Evolutionary conservation across 2,113 vertebrate genomes (phyloP).

Genomic region (Chamaea fasciata): DNA sequence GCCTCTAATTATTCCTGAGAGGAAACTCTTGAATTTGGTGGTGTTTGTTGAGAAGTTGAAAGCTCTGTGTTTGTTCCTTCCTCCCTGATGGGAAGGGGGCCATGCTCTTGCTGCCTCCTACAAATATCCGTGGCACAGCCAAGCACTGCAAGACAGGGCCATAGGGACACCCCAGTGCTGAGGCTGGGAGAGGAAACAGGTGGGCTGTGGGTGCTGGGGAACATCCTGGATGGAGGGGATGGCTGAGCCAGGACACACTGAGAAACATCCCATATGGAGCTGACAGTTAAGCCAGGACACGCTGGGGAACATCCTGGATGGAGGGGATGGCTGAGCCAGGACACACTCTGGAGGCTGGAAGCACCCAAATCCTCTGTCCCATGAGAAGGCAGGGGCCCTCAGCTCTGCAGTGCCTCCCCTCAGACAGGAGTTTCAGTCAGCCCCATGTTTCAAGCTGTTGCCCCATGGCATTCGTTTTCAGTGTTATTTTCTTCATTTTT

Average conservation of each 20-base stretch:
- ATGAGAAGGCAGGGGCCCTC: neutral
- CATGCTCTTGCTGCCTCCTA: fast-evolving
- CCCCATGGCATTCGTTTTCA: neutral
- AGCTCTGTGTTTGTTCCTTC: neutral
- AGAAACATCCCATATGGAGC: fast-evolving
- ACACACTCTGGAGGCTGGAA: neutral
- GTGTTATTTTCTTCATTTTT: neutral
- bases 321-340: neutral
- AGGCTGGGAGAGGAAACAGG: neutral
- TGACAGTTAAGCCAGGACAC: neutral
- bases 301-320: fast-evolving
- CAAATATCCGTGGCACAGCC: fast-evolving
- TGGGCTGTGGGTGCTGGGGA: neutral
- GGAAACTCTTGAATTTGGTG: neutral
- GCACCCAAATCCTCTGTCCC: neutral
- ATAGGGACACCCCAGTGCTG: fast-evolving
- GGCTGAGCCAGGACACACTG: neutral
- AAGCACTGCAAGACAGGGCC: neutral
- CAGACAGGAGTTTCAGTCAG: neutral
- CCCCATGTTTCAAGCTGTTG: fast-evolving
- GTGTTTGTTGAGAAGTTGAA: neutral
- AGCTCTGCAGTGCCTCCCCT: neutral
- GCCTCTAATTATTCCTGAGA: neutral
- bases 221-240: fast-evolving
- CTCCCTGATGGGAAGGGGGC: neutral